phyloP scores from a whole-genome alignment of 2,113 vertebrate species.

The Calyptomena viridis region DNA sequence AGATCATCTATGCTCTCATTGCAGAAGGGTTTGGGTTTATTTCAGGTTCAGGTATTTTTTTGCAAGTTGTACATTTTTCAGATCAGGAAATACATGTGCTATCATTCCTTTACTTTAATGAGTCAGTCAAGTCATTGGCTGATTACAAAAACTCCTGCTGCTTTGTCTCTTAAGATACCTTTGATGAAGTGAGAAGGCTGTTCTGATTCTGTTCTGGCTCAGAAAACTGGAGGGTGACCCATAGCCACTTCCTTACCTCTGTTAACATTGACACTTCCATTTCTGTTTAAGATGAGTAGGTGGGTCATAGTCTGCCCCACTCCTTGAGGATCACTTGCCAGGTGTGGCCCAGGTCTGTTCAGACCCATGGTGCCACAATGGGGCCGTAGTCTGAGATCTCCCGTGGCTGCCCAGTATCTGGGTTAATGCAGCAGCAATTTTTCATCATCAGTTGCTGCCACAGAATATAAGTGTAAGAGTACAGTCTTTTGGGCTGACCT shows the following conservation, averaged over 20 bases:
- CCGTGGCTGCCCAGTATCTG: neutral
- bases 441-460: neutral
- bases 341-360: neutral
- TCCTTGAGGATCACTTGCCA: neutral
- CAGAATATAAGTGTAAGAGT: neutral
- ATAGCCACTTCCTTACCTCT: neutral
- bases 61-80: neutral
- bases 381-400: neutral
- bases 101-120: neutral
- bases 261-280: neutral
- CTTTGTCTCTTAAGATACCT: neutral
- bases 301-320: neutral
- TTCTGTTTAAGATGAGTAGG: neutral
- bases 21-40: neutral
- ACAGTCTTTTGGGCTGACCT: neutral
- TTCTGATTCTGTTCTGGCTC: neutral
- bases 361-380: accelerated
- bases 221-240: neutral
- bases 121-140: neutral
- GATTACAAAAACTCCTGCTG: neutral
- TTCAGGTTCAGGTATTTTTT: neutral
- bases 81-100: neutral
- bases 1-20: neutral
- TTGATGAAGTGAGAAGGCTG: neutral
- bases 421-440: neutral